phyloP scores from a whole-genome alignment of 2,888 invertebrate genomes.

The Xylota sylvarum region DNA sequence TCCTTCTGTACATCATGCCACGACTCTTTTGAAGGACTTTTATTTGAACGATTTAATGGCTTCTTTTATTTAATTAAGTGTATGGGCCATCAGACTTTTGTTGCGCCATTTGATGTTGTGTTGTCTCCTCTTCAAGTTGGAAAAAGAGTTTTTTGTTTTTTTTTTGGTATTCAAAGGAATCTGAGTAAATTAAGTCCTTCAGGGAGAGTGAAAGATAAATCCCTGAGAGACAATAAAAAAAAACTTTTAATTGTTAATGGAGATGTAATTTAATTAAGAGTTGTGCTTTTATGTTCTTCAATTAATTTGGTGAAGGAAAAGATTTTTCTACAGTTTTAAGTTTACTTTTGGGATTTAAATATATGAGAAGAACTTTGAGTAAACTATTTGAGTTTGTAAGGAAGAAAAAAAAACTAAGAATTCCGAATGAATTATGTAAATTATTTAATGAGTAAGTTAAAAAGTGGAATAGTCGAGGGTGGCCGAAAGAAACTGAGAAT shows the following conservation, averaged over 20 bases:
- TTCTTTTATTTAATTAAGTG: conserved; percentile 76
- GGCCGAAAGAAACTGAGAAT: no score
- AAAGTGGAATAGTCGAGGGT: no score
- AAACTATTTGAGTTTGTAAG: background rate
- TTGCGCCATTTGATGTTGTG: conserved; percentile 58
- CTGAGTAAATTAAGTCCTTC: conserved; percentile 34
- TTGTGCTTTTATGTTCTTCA: conserved; percentile 47
- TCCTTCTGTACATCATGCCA: background rate
- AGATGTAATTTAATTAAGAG: conserved; percentile 67
- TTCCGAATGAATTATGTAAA: background rate
- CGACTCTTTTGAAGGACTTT: conserved; percentile 64
- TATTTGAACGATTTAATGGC: conserved; percentile 74
- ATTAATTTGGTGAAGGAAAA: conserved; percentile 27
- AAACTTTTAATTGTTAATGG: conserved; percentile 69
- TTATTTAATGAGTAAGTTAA: background rate
- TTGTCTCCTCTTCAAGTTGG: conserved; percentile 39
- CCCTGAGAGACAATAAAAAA: conserved; percentile 49
- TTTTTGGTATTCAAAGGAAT: conserved; percentile 30
- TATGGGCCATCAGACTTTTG: conserved; percentile 71
- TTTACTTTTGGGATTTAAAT: background rate
- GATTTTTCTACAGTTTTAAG: conserved; percentile 15
- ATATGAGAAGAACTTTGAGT: background rate
- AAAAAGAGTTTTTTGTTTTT: conserved; percentile 20
- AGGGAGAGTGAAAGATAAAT: conserved; percentile 19
- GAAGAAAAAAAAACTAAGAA: background rate